phyloP scores from a whole-genome alignment of 2,113 vertebrate genomes.

The Cyprinus carpio region DNA sequence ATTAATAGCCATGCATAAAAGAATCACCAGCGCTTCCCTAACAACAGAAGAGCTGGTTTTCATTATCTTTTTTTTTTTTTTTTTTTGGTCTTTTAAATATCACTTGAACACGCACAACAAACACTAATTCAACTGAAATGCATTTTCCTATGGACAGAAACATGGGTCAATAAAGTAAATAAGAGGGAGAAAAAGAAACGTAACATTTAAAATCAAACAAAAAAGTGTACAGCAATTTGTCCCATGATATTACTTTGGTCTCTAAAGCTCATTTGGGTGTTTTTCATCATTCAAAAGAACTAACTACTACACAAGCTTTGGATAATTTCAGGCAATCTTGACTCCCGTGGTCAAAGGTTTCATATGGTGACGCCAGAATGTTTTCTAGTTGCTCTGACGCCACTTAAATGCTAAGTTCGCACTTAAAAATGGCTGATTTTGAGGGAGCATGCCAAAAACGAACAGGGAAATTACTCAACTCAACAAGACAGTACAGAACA shows the following conservation, averaged over 20 bases:
- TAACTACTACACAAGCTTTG: constrained; percentile 49
- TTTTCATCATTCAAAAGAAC: constrained; percentile 1
- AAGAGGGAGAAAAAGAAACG: not conserved
- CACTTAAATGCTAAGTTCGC: not conserved
- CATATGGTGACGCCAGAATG: not conserved
- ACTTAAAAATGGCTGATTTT: not conserved
- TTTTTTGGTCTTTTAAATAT: constrained; percentile 69
- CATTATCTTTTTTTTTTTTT: constrained; percentile 51
- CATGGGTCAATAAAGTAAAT: constrained; percentile 29
- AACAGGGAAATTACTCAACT: constrained; percentile 42
- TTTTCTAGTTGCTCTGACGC: not conserved
- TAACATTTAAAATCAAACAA: constrained; percentile 28
- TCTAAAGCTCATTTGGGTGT: constrained; percentile 43
- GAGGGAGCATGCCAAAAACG: constrained; percentile 52
- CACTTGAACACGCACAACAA: constrained; percentile 73
- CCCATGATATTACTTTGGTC: constrained; percentile 32
- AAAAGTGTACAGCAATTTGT: not conserved
- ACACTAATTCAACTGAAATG: constrained; percentile 54
- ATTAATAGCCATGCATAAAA: constrained; percentile 80
- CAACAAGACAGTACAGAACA: constrained; percentile 81
- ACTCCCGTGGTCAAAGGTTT: not conserved
- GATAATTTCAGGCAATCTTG: constrained; percentile 13
- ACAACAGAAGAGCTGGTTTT: constrained; percentile 68
- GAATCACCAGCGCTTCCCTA: constrained; percentile 67
- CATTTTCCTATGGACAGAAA: constrained; percentile 49